phyloP scores from a whole-genome alignment of 2,888 invertebrate species.

The Leucozona laternaria region DNA sequence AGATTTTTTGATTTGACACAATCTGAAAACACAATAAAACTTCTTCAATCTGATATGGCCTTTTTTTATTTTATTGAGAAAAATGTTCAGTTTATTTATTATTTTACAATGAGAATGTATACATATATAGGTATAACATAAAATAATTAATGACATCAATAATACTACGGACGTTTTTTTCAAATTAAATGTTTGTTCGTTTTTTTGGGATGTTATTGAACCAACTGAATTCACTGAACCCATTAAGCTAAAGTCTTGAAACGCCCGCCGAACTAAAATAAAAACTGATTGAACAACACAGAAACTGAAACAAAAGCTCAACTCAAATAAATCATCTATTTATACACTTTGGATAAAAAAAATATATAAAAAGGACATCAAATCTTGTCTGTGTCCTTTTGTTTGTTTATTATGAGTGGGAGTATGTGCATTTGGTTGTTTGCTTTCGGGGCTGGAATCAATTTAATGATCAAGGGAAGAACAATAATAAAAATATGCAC shows the following conservation, averaged over 20 bases:
- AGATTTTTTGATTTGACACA: conserved; percentile 8
- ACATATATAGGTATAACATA: not conserved
- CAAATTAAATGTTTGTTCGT: conserved; percentile 13
- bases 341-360: not conserved
- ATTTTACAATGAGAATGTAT: not conserved
- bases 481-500: no score
- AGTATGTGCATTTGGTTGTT: not conserved
- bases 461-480: not conserved
- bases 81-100: conserved; percentile 9
- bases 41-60: not conserved
- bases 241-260: not conserved
- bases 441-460: not conserved
- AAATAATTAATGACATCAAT: conserved; percentile 19
- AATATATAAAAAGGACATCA: not conserved
- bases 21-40: not conserved
- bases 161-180: not conserved
- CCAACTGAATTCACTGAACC: conserved; percentile 12
- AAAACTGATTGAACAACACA: not conserved
- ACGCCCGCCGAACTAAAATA: not conserved
- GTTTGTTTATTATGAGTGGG: not conserved
- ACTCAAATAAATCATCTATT: conserved; percentile 8
- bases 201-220: conserved; percentile 16
- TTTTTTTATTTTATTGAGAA: not conserved
- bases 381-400: conserved; percentile 11
- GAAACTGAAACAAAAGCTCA: not conserved